These are phyloP conservation scores for Calliopsis andreniformis DNA, from an alignment of 1,140 invertebrate species.

Conservation along the genomic window DNA sequence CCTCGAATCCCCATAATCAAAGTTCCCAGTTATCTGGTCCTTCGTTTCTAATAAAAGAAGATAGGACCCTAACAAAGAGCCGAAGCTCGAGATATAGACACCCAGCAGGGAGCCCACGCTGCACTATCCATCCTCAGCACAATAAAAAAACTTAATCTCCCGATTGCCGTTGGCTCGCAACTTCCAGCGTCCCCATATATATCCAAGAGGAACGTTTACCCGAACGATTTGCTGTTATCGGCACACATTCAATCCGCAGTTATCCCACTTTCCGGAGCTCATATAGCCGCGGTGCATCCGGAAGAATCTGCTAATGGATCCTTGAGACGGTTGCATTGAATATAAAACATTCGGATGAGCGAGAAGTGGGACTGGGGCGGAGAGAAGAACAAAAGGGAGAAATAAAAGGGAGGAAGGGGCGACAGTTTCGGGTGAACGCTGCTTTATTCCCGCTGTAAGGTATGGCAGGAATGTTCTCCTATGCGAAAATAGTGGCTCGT, in stretches of 20 bases:
- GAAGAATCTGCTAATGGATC: constrained; percentile 46
- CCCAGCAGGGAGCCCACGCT: not conserved
- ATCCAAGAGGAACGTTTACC: constrained; percentile 18
- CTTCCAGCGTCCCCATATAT: constrained; percentile 28
- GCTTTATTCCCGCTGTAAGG: constrained; percentile 66
- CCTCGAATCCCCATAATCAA: not conserved
- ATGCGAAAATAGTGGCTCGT: constrained; percentile 68
- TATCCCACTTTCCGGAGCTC: constrained; percentile 31
- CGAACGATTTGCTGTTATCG: constrained; percentile 40
- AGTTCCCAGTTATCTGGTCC: not conserved
- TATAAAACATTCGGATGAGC: constrained; percentile 15
- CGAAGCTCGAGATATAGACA: not conserved
- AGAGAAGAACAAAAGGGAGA: constrained; percentile 2
- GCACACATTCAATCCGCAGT: constrained; percentile 34
- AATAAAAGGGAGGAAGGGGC: not conserved
- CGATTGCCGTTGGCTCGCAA: constrained; percentile 39
- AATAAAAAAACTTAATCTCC: constrained; percentile 30
- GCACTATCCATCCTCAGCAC: not conserved
- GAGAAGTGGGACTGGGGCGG: not conserved
- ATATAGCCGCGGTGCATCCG: constrained; percentile 15
- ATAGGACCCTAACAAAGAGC: not conserved
- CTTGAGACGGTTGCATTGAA: constrained; percentile 15
- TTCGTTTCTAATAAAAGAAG: not conserved
- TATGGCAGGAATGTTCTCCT: constrained; percentile 57
- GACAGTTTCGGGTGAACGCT: constrained; percentile 26